These are phyloP conservation scores for Falco naumanni DNA, from an alignment of 2,797 vertebrate genomes.

Conservation along the genomic window DNA sequence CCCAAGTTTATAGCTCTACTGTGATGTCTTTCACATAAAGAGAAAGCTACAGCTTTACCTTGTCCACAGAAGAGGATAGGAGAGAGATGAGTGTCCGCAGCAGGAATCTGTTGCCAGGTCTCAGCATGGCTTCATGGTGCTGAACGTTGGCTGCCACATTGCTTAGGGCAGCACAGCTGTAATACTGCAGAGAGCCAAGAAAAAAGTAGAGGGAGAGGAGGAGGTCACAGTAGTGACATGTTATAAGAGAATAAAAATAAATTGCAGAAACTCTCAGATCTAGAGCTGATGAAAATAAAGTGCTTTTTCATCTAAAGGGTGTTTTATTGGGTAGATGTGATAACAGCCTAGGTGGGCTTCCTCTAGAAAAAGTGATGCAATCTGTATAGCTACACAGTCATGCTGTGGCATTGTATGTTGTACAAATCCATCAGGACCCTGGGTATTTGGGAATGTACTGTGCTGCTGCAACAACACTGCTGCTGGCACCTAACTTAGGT, in stretches of 20 bases:
- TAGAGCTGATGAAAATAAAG: background rate
- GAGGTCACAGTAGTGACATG: background rate
- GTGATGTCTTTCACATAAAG: background rate
- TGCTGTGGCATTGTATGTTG: background rate
- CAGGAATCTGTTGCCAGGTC: constrained; percentile 73
- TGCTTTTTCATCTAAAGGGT: background rate
- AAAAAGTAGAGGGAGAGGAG: background rate
- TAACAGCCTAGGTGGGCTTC: background rate
- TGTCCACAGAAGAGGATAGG: constrained; percentile 80
- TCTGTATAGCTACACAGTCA: background rate
- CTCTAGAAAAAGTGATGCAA: background rate
- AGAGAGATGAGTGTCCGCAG: constrained; percentile 80
- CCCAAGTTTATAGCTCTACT: background rate
- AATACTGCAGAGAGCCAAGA: constrained; percentile 72
- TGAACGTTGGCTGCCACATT: constrained; percentile 75
- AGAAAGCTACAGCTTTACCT: constrained; percentile 71
- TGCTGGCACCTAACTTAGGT: background rate
- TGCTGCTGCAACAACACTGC: background rate
- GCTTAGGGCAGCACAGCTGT: constrained; percentile 83
- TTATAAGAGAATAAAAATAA: background rate
- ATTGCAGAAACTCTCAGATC: background rate
- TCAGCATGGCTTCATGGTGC: constrained; percentile 76
- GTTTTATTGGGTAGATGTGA: background rate
- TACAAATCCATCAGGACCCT: background rate
- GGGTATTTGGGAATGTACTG: background rate